Evolutionary conservation across 2,797 vertebrate species (phyloP), one percentile per base, ranked within the genome.

Genomic region (Eupleurogrammus muticus): DNA sequence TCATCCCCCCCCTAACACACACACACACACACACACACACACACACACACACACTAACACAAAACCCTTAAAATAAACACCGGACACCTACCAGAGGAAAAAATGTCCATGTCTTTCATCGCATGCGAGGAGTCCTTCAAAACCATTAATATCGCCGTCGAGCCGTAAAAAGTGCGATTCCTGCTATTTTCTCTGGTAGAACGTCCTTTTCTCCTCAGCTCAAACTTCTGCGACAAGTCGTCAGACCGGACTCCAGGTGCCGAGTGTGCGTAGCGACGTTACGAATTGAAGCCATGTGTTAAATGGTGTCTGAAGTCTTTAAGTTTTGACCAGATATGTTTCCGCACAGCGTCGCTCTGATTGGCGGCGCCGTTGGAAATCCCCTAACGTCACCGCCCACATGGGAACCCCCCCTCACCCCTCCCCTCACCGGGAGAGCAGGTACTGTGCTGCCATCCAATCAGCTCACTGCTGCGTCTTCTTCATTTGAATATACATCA

Each of bases 71-170:
- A 4, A 4, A 63, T 14, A 0, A 3, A 53, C 4, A 1, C 0
- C 17, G 2, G 10, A 46, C 48, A 76, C 87, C 9, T 61, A 92
- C 88, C 87, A 38, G 75, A 14, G 47, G 51, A 56, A 2, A 67
- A 86, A 48, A 80, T 53, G 20, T 90, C 91, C 92, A 93, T 94
- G 61, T 85, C 91, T 92, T 71, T 90, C 93, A 94, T 93, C 24
- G 69, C 80, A 81, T 50, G 53, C 1, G 16, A 44, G 5, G 2
- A 51, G 38, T 76, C 54, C 34, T 71, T 28, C 5, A 42, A 19
- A 32, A 75, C 47, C 56, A 23, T 47, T 0, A 73, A 76, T 17
- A 71, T 40, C n/a, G 57, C 40, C 9, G 63, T 60, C 23, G 20
- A 59, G 47, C 24, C 23, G 5, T 61, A 38, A 4, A 20, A 42